Base-by-base conservation (phyloP, 1,140 invertebrate genomes). In the Aplysia californica region DNA sequence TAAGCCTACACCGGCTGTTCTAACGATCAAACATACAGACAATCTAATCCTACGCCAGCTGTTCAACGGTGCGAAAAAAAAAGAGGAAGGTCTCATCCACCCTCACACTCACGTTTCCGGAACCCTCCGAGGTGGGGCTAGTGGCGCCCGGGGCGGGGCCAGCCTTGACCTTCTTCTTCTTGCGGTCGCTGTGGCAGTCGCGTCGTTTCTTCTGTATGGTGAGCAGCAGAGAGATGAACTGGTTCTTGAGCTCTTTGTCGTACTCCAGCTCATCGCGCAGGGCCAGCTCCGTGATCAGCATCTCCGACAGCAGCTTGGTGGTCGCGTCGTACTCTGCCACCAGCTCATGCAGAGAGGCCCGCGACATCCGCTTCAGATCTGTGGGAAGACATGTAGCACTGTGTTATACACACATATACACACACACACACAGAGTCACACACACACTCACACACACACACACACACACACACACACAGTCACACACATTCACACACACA, bases 161-260 rank as follows among this genome's bases (percentile, higher is more conserved):
- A 50, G 29, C 23, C 50, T 64, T 59, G 6, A 31, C 77, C 50
- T 83, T 84, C 31, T 84, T 85, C 61, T 85, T 84, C 77, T 86
- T 86, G 38, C 84, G 85, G 64, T 89, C 87, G 23, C 84, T 78
- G 26, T 88, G 84, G 66, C 75, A 76, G 31, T 89, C 88, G 18
- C 85, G 77, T 1, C 87, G 64, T 66, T 86, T 87, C 78, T 88
- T 89, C 91, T 99, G 98, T 59, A 99, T 96, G 41, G 95, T 96
- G 56, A 99, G 92, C 75, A 99, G 92, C 75, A 99, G 91, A 0
- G 98, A 99, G 83, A 99, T 99, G 90, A 99, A 99, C 72, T 96
- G 97, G 90, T 99, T 99, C 90, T 99, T 99, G 83, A 99, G 90
- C 91, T 99, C 98, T 90, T 99, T 99, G 88, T 99, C 98, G 90